A percentile compares a stretch with the other conserved stretches of the same genome.
Conservation (phyloP, 2,888 invertebrate genomes). For the Eledona agricola region DNA sequence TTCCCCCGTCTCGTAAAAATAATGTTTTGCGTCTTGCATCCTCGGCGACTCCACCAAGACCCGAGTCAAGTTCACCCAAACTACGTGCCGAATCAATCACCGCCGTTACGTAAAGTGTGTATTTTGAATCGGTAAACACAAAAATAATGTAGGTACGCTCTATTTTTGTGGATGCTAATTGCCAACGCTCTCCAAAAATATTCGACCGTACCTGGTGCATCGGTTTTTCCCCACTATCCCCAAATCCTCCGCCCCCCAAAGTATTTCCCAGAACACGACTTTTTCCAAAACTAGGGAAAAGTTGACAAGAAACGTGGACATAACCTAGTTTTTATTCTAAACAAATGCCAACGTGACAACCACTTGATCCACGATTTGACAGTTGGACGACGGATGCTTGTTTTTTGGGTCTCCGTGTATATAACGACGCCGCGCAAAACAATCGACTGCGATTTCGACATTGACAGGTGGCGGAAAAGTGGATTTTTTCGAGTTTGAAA, state of each 20-base stretch:
- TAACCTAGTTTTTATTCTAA: too few species aligned
- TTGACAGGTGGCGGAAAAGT: too few species aligned
- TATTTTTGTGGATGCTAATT: conserved; percentile 29
- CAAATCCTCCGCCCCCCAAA: not conserved
- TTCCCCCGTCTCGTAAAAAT: conserved; percentile 26
- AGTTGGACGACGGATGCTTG: too few species aligned
- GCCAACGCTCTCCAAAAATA: conserved; percentile 21
- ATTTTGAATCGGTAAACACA: conserved; percentile 32
- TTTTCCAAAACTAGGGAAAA: conserved; percentile 1
- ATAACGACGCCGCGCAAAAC: too few species aligned
- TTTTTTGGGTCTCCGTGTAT: too few species aligned
- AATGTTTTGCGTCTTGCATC: conserved; percentile 25
- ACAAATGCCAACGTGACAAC: too few species aligned
- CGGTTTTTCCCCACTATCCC: conserved; percentile 10
- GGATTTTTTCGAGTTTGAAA: conserved; percentile 46
- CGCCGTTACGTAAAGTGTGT: conserved; percentile 28
- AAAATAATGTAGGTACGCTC: conserved; percentile 31
- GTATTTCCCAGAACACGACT: not conserved
- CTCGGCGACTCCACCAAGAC: conserved; percentile 5
- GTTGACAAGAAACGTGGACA: too few species aligned
- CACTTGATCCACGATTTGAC: too few species aligned
- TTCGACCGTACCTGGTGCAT: conserved; percentile 14
- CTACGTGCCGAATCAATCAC: conserved; percentile 19
- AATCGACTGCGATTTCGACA: too few species aligned
- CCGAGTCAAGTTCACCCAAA: too few species aligned